These are phyloP conservation scores for Selene dorsalis DNA, from an alignment of 2,797 vertebrate genomes.

Conservation along the genomic window DNA sequence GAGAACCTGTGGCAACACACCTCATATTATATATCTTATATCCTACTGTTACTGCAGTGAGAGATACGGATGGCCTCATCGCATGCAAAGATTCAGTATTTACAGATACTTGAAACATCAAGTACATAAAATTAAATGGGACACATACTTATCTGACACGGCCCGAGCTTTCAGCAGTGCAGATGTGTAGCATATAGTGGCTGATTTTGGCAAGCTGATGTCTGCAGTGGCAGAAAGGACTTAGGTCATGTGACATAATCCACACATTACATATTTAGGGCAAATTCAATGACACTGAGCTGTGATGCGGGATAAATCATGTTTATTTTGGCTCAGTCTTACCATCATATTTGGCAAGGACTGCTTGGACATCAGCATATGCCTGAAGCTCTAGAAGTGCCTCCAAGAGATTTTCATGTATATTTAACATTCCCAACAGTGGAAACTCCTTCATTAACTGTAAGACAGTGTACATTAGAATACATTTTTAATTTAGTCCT, in stretches of 20 bases:
- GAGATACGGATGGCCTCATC: neutral
- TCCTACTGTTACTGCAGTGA: neutral
- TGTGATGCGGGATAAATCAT: neutral
- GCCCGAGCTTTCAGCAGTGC: slow-evolving; percentile 98
- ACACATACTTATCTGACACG: slow-evolving; percentile 97
- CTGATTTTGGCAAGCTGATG: slow-evolving; percentile 99
- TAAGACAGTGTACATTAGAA: slow-evolving; percentile 17
- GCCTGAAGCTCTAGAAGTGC: slow-evolving; percentile 97
- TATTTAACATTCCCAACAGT: slow-evolving; percentile 98
- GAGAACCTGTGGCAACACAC: slow-evolving; percentile 88
- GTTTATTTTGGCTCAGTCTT: slow-evolving; percentile 54
- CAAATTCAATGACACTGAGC: neutral
- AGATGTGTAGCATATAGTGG: slow-evolving; percentile 99
- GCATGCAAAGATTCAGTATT: neutral
- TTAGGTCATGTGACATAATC: neutral
- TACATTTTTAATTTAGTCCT: neutral
- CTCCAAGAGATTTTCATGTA: slow-evolving; percentile 98
- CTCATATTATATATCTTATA: neutral
- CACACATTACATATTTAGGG: neutral
- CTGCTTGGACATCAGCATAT: slow-evolving; percentile 98
- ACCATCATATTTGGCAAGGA: slow-evolving; percentile 99
- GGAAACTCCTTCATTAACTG: slow-evolving; percentile 99
- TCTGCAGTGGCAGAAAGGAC: slow-evolving; percentile 83
- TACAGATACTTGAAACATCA: neutral
- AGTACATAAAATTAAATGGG: neutral